Evolutionary conservation across 2,888 invertebrate genomes (phyloP).

Genomic region (Lasioglossum malachurum): DNA sequence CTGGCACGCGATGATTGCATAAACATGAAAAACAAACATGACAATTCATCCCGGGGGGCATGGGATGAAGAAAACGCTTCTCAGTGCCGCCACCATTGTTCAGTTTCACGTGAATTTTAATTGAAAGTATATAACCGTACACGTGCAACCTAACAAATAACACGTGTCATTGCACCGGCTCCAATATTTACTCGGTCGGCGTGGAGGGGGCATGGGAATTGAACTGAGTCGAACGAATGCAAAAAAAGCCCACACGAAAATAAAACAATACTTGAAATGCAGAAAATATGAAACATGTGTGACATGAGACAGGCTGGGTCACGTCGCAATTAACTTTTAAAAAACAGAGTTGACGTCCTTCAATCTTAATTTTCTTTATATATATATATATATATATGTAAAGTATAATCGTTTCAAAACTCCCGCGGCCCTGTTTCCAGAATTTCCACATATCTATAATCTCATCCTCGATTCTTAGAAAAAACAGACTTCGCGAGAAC

Average conservation of each 20-base stretch:
- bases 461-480: neutral
- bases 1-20: slow-evolving; percentile 8
- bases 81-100: slow-evolving; percentile 23
- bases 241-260: slow-evolving; percentile 12
- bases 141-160: slow-evolving; percentile 57
- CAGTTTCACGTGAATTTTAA: slow-evolving; percentile 49
- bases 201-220: slow-evolving; percentile 25
- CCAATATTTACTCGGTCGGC: slow-evolving; percentile 63
- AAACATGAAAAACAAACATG: slow-evolving; percentile 45
- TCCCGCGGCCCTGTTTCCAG: neutral
- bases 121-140: slow-evolving; percentile 51
- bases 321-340: neutral
- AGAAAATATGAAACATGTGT: slow-evolving; percentile 24
- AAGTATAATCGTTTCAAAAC: too few species aligned
- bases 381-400: too few species aligned
- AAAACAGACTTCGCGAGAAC: too few species aligned
- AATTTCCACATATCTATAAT: neutral
- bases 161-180: slow-evolving; percentile 60
- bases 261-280: slow-evolving; percentile 34
- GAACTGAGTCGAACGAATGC: slow-evolving; percentile 37
- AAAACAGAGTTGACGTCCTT: too few species aligned
- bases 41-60: neutral
- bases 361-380: too few species aligned
- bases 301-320: neutral
- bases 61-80: slow-evolving; percentile 20